phyloP scores from a whole-genome alignment of 2,113 vertebrate genomes.

The Megalops atlanticus region DNA sequence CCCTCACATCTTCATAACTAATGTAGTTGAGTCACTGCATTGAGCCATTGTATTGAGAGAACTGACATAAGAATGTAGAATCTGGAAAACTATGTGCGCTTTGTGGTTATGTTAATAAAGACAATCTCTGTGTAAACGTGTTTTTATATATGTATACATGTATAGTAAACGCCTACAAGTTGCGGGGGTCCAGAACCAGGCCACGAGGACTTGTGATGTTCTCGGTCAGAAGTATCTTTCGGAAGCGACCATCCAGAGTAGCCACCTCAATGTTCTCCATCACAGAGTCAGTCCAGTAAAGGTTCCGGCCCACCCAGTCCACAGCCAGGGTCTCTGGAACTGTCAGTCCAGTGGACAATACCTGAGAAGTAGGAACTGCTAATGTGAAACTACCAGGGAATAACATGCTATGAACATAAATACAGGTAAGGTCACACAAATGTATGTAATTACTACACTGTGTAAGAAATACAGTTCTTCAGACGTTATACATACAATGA shows the following conservation, averaged over 20 bases:
- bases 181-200: constrained; percentile 67
- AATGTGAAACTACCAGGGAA: too few relatives aligned
- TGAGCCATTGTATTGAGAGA: background rate
- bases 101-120: background rate
- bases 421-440: too few relatives aligned
- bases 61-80: background rate
- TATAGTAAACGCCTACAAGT: constrained; percentile 51
- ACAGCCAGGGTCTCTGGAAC: constrained; percentile 68
- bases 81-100: too few relatives aligned
- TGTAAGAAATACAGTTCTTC: too few relatives aligned
- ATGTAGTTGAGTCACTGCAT: background rate
- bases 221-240: constrained; percentile 63
- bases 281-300: constrained; percentile 70
- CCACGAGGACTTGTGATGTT: constrained; percentile 71
- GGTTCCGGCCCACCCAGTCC: constrained; percentile 71
- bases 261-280: constrained; percentile 72
- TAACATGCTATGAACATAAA: too few relatives aligned
- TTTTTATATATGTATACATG: background rate
- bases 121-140: background rate
- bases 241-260: constrained; percentile 66
- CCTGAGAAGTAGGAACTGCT: too few relatives aligned
- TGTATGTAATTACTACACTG: too few relatives aligned
- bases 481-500: too few relatives aligned
- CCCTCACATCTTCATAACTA: background rate
- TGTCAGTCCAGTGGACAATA: constrained; percentile 65